phyloP scores from a whole-genome alignment of 2,888 invertebrate genomes.

The Dicroscelio sp. region DNA sequence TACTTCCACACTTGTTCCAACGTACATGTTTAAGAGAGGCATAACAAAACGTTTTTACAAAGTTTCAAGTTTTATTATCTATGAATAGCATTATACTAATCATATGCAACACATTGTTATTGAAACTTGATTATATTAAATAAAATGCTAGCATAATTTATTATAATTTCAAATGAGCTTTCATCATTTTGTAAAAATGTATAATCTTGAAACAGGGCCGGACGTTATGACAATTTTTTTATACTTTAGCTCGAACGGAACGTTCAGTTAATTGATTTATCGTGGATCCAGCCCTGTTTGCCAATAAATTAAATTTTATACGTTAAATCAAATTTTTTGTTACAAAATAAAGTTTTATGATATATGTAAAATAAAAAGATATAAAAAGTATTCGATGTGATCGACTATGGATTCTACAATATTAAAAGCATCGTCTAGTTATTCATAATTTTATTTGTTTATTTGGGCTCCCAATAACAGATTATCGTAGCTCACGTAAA shows the following conservation, averaged over 20 bases:
- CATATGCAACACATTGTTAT: conserved; percentile 74
- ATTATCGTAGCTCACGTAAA: conserved; percentile 58
- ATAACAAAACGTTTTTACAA: conserved; percentile 74
- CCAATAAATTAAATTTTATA: conserved; percentile 57
- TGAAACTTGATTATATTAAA: conserved; percentile 66
- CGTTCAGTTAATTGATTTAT: too few relatives aligned
- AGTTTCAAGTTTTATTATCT: conserved; percentile 74
- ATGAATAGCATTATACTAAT: conserved; percentile 77
- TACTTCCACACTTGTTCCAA: conserved; percentile 73
- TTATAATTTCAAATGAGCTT: conserved; percentile 61
- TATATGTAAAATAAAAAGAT: conserved; percentile 55
- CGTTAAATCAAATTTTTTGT: conserved; percentile 44
- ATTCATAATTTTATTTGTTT: conserved; percentile 53
- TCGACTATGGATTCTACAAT: conserved; percentile 3
- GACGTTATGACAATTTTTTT: conserved; percentile 9
- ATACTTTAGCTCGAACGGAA: neutral
- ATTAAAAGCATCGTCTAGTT: conserved; percentile 23
- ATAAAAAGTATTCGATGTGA: conserved; percentile 47
- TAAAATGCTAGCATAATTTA: conserved; percentile 65
- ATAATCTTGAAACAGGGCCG: conserved; percentile 60
- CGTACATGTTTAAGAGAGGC: conserved; percentile 58
- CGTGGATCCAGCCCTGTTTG: conserved; percentile 58
- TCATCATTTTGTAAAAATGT: conserved; percentile 57
- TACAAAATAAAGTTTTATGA: conserved; percentile 62
- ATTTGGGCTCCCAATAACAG: conserved; percentile 64